Evolutionary conservation across 2,888 invertebrate species (phyloP), one percentile per base, ranked within the genome.

Genomic region (Drosophila fungiperda): DNA sequence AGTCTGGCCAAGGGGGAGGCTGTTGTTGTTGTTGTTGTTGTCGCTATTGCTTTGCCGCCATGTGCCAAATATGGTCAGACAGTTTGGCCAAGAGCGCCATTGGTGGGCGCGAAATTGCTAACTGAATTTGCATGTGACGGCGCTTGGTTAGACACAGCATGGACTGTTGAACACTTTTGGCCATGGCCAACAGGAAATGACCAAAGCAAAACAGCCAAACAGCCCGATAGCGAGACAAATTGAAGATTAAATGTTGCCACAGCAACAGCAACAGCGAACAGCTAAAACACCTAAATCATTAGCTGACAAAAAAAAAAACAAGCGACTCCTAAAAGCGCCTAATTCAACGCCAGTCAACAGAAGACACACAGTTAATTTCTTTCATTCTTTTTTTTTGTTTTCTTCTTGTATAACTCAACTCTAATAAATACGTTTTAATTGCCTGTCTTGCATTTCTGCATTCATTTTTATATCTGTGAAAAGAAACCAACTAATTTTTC

Each of bases 11-110:
- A 33, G 40, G 61, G 45, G 53, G 55, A 32, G n/a, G 59, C 45
- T 45, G 54, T 23, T 58, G 66, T 38, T 38, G 38, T 33, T 33
- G 42, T 38, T 64, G 33, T 58, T 62, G 60, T 26, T 23, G 9
- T 36, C 36, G 54, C 48, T 45, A 38, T 65, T 60, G 64, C 60
- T 66, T 49, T 65, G 58, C 73, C 61, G 60, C 70, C 68, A 80
- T 84, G 84, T 76, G 84, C 70, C 72, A 73, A 73, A 77, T 59
- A 69, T 67, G 68, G 70, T 73, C 78, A 82, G 85, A 83, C 86
- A 62, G 70, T 65, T 80, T 82, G 87, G 80, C 78, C 86, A 71
- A 78, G 63, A 76, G 82, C 12, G 23, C 67, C 73, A 73, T 72
- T 59, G 65, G 61, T 38, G 71, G 82, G 72, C 87, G 76, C 70